Conservation (phyloP, 2,888 invertebrate genomes). For the Caenorhabditis sp. region DNA sequence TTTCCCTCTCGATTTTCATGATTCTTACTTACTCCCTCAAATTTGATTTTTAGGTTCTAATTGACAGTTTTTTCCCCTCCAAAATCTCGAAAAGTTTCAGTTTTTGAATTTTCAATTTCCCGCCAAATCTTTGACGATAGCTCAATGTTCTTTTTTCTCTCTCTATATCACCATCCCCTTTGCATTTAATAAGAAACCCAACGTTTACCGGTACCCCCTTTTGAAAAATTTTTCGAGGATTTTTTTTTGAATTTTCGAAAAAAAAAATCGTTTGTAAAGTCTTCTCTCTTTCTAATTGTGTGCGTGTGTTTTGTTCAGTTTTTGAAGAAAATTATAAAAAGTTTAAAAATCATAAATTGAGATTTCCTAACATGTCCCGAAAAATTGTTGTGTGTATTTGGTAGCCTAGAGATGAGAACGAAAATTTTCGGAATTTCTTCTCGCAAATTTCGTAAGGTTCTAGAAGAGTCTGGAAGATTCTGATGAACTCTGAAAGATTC, state of each 20-base stretch:
- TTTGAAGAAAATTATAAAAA: neutral
- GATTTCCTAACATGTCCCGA: too few relatives aligned
- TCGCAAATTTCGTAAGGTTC: too few relatives aligned
- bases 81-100: neutral
- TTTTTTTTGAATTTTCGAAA: neutral
- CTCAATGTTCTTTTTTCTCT: conserved; percentile 23
- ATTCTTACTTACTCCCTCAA: too few relatives aligned
- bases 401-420: too few relatives aligned
- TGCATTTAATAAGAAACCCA: conserved; percentile 51
- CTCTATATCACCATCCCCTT: conserved; percentile 3
- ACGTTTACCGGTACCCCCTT: conserved; percentile 36
- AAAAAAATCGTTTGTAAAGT: neutral
- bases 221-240: neutral
- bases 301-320: neutral
- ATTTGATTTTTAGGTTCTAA: conserved; percentile 42
- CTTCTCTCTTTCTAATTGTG: neutral
- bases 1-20: too few relatives aligned
- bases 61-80: neutral
- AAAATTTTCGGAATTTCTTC: too few relatives aligned
- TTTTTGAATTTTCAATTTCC: too few relatives aligned
- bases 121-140: neutral
- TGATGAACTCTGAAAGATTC: too few relatives aligned
- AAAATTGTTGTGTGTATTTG: too few relatives aligned
- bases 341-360: too few relatives aligned
- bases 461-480: too few relatives aligned